Evolutionary conservation across 2,888 invertebrate species (phyloP).

Genomic region (Sinohyriopsis cumingii): DNA sequence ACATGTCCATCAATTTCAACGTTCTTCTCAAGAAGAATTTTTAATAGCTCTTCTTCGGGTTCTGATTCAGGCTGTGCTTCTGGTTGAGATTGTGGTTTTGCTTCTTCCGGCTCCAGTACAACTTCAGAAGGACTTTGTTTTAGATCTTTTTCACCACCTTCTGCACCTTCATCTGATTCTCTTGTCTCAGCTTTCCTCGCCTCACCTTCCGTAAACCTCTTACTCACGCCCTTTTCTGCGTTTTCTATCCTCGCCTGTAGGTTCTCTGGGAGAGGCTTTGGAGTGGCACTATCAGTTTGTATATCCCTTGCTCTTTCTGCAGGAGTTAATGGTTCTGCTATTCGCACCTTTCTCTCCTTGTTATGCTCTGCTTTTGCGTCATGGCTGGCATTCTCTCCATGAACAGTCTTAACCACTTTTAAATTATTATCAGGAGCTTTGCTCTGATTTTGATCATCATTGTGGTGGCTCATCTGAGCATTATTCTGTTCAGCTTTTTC

Average conservation of each 20-base stretch:
- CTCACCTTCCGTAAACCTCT: background rate
- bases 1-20: slow-evolving; percentile 39
- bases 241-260: slow-evolving; percentile 1
- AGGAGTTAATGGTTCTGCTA: slow-evolving; percentile 3
- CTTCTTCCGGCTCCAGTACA: slow-evolving; percentile 4
- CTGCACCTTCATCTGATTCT: slow-evolving; percentile 2
- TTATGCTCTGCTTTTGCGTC: background rate
- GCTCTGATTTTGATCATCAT: background rate
- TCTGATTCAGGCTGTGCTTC: slow-evolving; percentile 16
- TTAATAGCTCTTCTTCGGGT: slow-evolving; percentile 17
- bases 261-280: background rate
- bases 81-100: slow-evolving; percentile 7
- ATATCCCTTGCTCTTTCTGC: too few relatives aligned
- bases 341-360: background rate
- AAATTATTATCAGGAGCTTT: too few relatives aligned
- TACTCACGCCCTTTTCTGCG: background rate
- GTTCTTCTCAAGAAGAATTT: slow-evolving; percentile 31
- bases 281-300: background rate
- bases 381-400: background rate
- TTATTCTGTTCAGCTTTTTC: background rate
- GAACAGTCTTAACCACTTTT: background rate
- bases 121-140: background rate
- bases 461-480: background rate
- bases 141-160: background rate
- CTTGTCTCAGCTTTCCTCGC: background rate